phyloP scores from a whole-genome alignment of 53 echinoderm and acorn worm species.

The Arbacia lixula region DNA sequence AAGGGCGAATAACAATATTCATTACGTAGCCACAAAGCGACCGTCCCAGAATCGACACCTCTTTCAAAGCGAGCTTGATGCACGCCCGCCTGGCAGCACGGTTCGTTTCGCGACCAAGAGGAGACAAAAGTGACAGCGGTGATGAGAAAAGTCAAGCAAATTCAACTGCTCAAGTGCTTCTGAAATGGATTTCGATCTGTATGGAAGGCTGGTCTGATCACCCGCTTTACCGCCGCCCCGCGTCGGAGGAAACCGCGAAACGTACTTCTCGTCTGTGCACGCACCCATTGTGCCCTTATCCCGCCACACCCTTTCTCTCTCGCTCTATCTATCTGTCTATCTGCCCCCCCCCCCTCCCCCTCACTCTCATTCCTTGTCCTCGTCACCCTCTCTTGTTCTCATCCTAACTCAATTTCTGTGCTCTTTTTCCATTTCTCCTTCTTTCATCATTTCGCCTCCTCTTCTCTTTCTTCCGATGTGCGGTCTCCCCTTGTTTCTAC shows the following conservation, averaged over 20 bases:
- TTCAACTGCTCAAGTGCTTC: constrained; percentile 40
- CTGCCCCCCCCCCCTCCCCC: no score
- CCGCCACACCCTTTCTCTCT: no score
- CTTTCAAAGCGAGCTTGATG: no score
- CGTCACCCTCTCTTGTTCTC: not conserved
- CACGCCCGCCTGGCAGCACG: no score
- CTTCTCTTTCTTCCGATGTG: not conserved
- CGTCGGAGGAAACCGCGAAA: no score
- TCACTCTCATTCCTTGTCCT: not conserved
- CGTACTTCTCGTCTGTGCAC: not conserved
- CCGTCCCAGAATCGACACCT: not conserved
- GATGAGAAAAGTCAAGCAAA: constrained; percentile 9
- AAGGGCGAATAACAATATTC: constrained; percentile 21
- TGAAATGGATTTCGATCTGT: constrained; percentile 31
- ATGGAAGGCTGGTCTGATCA: no score
- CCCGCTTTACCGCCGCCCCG: no score
- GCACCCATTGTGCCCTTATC: not conserved
- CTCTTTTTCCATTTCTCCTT: no score
- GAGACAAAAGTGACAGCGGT: constrained; percentile 11
- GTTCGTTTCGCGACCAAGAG: not conserved
- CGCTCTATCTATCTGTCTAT: no score
- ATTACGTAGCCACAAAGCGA: constrained; percentile 2
- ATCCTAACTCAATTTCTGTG: no score
- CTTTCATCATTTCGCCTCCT: no score
- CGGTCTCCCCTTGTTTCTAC: no score